Conservation (phyloP, 2,113 vertebrate genomes). For the Malurus melanocephalus region DNA sequence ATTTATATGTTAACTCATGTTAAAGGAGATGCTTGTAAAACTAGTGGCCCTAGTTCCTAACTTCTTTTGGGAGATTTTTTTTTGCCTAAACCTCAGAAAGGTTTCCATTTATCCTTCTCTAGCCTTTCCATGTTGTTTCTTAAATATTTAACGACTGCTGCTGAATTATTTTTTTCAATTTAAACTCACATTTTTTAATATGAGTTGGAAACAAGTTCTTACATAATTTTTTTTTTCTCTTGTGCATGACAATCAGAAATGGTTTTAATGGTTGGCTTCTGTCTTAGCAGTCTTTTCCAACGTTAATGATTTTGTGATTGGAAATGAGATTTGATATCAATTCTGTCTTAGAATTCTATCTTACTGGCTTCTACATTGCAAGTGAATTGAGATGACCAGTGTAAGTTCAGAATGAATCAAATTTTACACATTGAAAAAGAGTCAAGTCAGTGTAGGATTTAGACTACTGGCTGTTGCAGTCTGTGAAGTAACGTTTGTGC, state of each 20-base stretch:
- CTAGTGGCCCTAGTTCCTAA: background rate
- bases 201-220: background rate
- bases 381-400: background rate
- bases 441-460: background rate
- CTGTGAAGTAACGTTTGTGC: background rate
- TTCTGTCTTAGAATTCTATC: background rate
- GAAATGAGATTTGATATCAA: background rate
- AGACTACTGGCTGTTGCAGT: background rate
- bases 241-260: background rate
- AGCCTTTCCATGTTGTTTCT: background rate
- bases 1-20: background rate
- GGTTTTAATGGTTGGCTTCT: background rate
- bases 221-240: background rate
- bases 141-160: background rate
- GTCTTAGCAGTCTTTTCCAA: background rate
- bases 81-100: background rate
- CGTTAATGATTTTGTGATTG: background rate
- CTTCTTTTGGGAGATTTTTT: background rate
- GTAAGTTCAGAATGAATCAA: background rate
- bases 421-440: background rate
- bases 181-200: background rate
- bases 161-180: background rate
- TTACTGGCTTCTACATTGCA: background rate
- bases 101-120: background rate
- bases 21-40: background rate